Evolutionary conservation across 1,140 invertebrate genomes (phyloP).

Genomic region (Pogonomyrmex californicus): DNA sequence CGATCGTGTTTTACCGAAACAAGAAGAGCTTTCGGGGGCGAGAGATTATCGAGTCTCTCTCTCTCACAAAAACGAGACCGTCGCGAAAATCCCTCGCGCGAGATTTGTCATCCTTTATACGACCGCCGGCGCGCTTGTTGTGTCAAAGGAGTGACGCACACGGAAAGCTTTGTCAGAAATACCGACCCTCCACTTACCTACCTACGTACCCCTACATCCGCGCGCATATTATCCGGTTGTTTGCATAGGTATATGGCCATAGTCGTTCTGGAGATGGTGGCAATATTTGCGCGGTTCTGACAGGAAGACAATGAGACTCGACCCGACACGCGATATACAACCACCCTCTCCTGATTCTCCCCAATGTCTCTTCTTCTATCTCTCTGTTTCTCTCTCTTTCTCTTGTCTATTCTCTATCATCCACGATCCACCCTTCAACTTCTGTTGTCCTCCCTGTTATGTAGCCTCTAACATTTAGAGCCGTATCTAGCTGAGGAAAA

Average conservation of each 20-base stretch:
- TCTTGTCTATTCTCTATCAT: conserved; percentile 78
- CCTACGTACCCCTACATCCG: conserved; percentile 54
- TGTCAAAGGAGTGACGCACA: conserved; percentile 79
- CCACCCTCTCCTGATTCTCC: conserved; percentile 55
- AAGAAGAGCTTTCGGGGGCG: background rate
- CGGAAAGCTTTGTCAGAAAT: conserved; percentile 80
- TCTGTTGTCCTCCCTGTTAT: conserved; percentile 59
- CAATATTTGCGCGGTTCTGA: conserved; percentile 85
- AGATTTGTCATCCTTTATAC: conserved; percentile 69
- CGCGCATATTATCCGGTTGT: conserved; percentile 48
- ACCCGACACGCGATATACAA: conserved; percentile 80
- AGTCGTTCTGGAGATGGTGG: conserved; percentile 81
- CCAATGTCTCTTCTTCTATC: conserved; percentile 53
- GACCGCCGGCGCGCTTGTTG: conserved; percentile 67
- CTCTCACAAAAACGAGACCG: conserved; percentile 55
- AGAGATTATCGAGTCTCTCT: conserved; percentile 72
- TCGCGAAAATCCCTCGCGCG: conserved; percentile 67
- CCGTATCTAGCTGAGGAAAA: conserved; percentile 55
- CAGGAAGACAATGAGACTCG: conserved; percentile 85
- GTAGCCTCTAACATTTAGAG: conserved; percentile 61
- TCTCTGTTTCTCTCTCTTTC: conserved; percentile 20
- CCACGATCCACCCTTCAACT: conserved; percentile 79
- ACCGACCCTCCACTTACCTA: conserved; percentile 78
- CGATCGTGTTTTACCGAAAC: conserved; percentile 26
- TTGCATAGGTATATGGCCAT: conserved; percentile 65